These are phyloP conservation scores for Diadumene lineata DNA, from an alignment of 92 coral and sea anemone species.

Conservation along the genomic window DNA sequence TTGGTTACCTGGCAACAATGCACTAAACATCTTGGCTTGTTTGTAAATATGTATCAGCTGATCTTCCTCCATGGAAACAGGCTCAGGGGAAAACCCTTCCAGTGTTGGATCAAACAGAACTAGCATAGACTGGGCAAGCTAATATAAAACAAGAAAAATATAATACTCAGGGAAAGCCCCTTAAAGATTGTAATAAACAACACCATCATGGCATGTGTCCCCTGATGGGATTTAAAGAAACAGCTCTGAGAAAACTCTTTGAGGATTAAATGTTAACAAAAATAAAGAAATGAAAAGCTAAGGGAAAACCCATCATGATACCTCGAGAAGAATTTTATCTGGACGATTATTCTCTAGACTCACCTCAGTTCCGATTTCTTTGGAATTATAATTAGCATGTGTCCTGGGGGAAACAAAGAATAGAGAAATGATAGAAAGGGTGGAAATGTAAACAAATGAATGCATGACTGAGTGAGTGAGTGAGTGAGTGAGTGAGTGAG, in stretches of 20 bases:
- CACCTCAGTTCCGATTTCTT: conserved; percentile 88
- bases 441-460: no score
- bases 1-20: conserved; percentile 79
- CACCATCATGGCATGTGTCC: no score
- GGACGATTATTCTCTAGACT: no score
- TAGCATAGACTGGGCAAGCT: conserved; percentile 88
- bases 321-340: neutral
- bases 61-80: conserved; percentile 56
- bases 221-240: neutral
- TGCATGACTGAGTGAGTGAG: no score
- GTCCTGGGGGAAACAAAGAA: conserved; percentile 54
- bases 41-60: conserved; percentile 85
- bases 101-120: conserved; percentile 94
- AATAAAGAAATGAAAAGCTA: neutral
- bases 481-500: no score
- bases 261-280: neutral
- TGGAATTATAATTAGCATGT: conserved; percentile 91
- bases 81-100: conserved; percentile 72
- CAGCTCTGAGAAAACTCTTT: neutral
- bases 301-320: neutral
- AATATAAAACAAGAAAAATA: neutral
- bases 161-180: neutral
- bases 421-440: neutral
- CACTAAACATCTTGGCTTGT: conserved; percentile 78
- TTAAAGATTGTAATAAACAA: neutral